Evolutionary conservation across 2,113 vertebrate species (phyloP), one percentile per base, ranked within the genome.

Genomic region (Leptobrachium ailaonicum): DNA sequence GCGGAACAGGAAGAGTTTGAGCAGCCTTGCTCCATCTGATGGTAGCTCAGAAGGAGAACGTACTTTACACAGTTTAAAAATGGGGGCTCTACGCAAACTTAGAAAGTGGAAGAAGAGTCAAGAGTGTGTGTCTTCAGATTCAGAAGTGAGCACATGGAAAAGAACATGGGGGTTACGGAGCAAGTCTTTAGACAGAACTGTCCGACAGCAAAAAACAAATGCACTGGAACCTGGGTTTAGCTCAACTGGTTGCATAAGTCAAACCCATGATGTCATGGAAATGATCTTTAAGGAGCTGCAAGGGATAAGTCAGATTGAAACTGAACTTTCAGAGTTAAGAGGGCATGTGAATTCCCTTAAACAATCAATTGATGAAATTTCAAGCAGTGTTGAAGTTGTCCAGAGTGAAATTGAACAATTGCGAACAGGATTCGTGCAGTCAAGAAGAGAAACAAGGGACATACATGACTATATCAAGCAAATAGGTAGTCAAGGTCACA

Each of bases 231-330:
- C 97, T 10, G 93, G 96, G 9, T 99, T 97, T 83, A 98, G 96
- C 82, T 99, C 97, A 0, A 97, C 97, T 2, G 95, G 96, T 70
- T 98, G 96, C 85, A 97, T 99, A 84, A 98, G 94, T 87, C 97
- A 98, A 85, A 99, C 98, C 4, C 97, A 98, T 5, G 96, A 98
- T 88, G 97, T 99, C 73, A 99, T 99, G 97, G 98, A 99, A 90
- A 98, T 99, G 97, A 99, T 99, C 82, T 99, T 99, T 76, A 99
- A 98, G 87, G 98, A 99, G 82, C 96, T 99, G 82, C 98, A 99
- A 86, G 98, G 98, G 67, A 99, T 99, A 87, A 98, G 98, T 87
- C 98, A 99, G 87, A 99, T 99, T 43, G 98, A 99, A 88, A 96
- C 96, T 1, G 97, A 99, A 87, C 93, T 99, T 47, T 96, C 95